Base-by-base conservation (phyloP, 2,113 vertebrate genomes). In the Eulacestoma nigropectus region DNA sequence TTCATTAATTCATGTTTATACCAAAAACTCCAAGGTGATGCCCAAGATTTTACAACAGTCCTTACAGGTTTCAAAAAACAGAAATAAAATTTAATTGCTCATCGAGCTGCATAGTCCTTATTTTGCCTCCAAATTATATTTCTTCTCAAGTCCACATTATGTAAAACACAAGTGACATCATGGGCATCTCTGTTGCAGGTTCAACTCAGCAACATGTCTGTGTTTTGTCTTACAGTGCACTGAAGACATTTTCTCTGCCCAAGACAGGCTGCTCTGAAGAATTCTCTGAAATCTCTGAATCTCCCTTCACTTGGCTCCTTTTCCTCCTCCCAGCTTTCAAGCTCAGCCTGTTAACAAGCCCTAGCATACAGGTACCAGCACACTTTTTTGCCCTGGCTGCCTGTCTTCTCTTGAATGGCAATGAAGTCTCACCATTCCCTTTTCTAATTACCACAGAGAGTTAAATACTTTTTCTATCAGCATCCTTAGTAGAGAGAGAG, bases 281-380 rank as follows among this genome's bases (percentile, higher is more conserved):
- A 0, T 32, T 11, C 41, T 75, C 41, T 39, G 10, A 26, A 77
- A 68, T n/a, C n/a, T n/a, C n/a, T n/a, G n/a, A n/a, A 32, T 16
- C 18, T 55, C 35, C 27, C 41, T 56, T 70, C 47, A 39, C n/a
- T 44, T 59, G 26, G 5, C 11, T 55, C 25, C 44, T 72, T 53
- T 60, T 53, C 37, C 35, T 92, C 33, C 57, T 69, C 42, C 32
- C 4, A 7, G 32, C 30, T 50, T 52, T 68, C 79, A 44, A 70
- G 10, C 7, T 29, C 35, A 68, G 33, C 23, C 49, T 72, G 56
- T n/a, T 35, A 16, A 17, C 53, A 60, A 65, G 53, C 32, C 30
- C 10, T 2, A 4, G 44, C 57, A 68, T 41, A 50, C 0, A 1
- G 33, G 53, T 0, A 4, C 22, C 39, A 85, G 53, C 26, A 82